phyloP scores from a whole-genome alignment of 2,888 invertebrate genomes.

The Zonitis immaculata region DNA sequence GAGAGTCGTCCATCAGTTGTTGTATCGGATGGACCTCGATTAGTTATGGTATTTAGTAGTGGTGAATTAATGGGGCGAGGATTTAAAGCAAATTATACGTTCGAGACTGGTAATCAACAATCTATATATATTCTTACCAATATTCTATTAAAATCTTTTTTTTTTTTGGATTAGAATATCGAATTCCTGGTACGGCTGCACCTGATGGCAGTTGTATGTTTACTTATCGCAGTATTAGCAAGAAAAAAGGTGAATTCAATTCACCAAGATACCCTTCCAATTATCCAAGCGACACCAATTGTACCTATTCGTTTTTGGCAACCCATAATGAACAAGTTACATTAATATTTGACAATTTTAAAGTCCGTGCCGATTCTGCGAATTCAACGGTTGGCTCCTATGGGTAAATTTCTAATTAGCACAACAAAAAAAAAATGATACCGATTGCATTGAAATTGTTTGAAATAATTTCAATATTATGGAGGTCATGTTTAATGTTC shows the following conservation, averaged over 20 bases:
- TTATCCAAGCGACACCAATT: constrained; percentile 93
- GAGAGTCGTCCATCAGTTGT: constrained; percentile 70
- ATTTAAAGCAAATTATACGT: constrained; percentile 83
- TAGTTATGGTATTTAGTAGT: constrained; percentile 93
- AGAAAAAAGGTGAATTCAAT: constrained; percentile 88
- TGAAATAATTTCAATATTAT: too few relatives aligned
- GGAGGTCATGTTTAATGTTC: too few relatives aligned
- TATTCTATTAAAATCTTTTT: background rate
- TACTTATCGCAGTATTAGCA: constrained; percentile 81
- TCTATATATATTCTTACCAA: background rate
- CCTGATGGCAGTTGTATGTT: constrained; percentile 90
- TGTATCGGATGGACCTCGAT: constrained; percentile 85
- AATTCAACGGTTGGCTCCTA: constrained; percentile 73
- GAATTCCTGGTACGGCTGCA: constrained; percentile 89
- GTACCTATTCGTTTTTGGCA: constrained; percentile 86
- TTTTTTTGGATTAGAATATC: constrained; percentile 64
- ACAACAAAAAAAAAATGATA: too few relatives aligned
- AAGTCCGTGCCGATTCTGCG: constrained; percentile 75
- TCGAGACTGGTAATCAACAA: constrained; percentile 65
- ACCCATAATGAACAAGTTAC: constrained; percentile 86
- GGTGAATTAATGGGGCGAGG: constrained; percentile 87
- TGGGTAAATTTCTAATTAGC: too few relatives aligned
- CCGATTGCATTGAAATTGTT: too few relatives aligned
- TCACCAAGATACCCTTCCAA: constrained; percentile 95
- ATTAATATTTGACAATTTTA: constrained; percentile 87